Conservation (phyloP, 1,140 invertebrate species). For the Brevipalpus yothersi region DNA sequence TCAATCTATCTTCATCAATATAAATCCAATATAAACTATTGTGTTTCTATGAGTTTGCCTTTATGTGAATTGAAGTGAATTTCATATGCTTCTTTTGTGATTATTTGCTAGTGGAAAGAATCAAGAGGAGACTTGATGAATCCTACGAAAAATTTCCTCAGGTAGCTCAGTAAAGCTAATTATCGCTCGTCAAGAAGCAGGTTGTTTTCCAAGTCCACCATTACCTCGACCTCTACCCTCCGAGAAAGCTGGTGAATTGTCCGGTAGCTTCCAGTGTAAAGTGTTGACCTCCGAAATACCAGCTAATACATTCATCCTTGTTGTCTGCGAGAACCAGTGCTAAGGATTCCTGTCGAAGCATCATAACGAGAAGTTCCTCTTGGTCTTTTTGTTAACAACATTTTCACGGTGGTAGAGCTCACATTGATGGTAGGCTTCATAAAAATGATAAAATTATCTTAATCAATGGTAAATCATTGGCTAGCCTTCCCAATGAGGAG, state of each 20-base stretch:
- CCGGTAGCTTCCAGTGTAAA: slow-evolving; percentile 23
- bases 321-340: slow-evolving; percentile 83
- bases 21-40: too few species aligned
- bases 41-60: too few species aligned
- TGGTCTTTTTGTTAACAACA: slow-evolving; percentile 92
- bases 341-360: slow-evolving; percentile 61
- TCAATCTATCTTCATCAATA: too few species aligned
- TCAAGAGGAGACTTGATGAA: slow-evolving; percentile 66
- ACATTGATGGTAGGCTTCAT: slow-evolving; percentile 58
- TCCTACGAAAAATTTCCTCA: slow-evolving; percentile 52
- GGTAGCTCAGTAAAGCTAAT: slow-evolving; percentile 62
- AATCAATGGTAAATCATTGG: slow-evolving; percentile 68
- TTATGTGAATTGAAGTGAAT: too few species aligned
- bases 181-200: slow-evolving; percentile 58
- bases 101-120: too few species aligned
- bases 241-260: slow-evolving; percentile 19
- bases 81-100: too few species aligned
- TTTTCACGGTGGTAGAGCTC: slow-evolving; percentile 82
- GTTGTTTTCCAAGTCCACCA: slow-evolving; percentile 6
- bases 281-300: slow-evolving; percentile 75
- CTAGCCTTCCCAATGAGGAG: slow-evolving; percentile 64
- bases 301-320: slow-evolving; percentile 84
- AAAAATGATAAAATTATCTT: slow-evolving; percentile 86
- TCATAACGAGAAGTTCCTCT: slow-evolving; percentile 33
- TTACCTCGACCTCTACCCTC: slow-evolving; percentile 16